These are phyloP conservation scores for Callipepla squamata DNA, from an alignment of 2,113 vertebrate genomes.

Conservation along the genomic window DNA sequence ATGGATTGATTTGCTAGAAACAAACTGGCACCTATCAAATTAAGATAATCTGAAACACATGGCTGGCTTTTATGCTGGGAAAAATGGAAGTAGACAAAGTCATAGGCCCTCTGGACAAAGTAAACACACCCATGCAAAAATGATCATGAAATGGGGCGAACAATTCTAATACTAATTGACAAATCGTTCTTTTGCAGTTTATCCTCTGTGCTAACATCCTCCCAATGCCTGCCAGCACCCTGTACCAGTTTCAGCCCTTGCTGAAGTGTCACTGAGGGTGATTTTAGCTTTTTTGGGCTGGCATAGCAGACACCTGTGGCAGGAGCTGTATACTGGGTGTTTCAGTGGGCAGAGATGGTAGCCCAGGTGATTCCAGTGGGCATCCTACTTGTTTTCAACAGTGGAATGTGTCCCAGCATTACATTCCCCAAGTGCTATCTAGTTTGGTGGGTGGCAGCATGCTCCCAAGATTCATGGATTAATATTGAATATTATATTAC, in stretches of 20 bases:
- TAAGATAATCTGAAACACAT: neutral
- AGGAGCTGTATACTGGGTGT: neutral
- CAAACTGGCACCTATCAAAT: neutral
- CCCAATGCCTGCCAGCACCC: neutral
- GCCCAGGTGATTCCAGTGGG: neutral
- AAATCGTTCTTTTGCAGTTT: neutral
- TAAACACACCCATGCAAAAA: neutral
- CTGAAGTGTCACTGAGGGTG: neutral
- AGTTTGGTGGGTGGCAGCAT: neutral
- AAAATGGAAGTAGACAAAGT: neutral
- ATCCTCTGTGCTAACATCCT: neutral
- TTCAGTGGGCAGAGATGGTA: neutral
- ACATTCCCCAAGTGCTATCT: neutral
- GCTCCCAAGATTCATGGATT: neutral
- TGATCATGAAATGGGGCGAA: neutral
- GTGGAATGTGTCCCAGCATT: no score
- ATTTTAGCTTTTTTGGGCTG: neutral
- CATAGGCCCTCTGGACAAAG: neutral
- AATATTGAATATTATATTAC: neutral
- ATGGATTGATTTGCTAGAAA: neutral
- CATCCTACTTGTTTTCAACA: accelerated
- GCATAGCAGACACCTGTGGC: neutral
- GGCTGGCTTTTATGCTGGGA: neutral
- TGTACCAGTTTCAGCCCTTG: neutral
- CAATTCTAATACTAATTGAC: neutral